Conservation (phyloP, 2,888 invertebrate genomes). For the Microctonus aethiopoides region DNA sequence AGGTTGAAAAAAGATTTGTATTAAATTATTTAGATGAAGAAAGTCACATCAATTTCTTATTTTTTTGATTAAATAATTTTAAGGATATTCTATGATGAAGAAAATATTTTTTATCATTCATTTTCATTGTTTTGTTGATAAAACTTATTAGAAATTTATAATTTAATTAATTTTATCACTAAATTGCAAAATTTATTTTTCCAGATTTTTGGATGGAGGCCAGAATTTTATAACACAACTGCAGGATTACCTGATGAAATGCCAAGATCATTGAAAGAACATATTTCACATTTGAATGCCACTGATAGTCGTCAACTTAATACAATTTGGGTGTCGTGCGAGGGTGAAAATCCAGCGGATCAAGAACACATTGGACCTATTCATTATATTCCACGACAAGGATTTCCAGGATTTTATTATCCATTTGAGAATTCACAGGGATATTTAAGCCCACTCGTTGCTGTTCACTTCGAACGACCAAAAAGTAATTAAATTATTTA, state of each 20-base stretch:
- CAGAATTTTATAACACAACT: constrained; percentile 82
- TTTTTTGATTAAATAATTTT: no score
- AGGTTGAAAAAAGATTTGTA: no score
- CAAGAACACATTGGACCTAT: constrained; percentile 91
- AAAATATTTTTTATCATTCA: no score
- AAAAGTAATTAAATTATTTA: constrained; percentile 76
- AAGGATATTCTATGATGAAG: no score
- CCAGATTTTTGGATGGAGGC: constrained; percentile 91
- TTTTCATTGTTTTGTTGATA: no score
- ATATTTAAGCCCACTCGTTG: constrained; percentile 89
- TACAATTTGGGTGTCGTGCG: constrained; percentile 92
- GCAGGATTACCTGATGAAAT: constrained; percentile 76
- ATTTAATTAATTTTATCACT: no score
- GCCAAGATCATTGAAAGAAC: constrained; percentile 78
- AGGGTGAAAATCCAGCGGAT: constrained; percentile 94
- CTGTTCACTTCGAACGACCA: constrained; percentile 86
- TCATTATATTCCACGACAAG: constrained; percentile 82
- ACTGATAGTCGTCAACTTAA: constrained; percentile 72
- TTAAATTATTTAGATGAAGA: no score
- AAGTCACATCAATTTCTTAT: constrained; percentile 39
- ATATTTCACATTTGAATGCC: constrained; percentile 72
- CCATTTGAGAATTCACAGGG: constrained; percentile 89
- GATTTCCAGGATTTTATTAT: constrained; percentile 91
- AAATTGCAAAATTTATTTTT: no score
- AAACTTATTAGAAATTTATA: no score